phyloP scores from a whole-genome alignment of 2,113 vertebrate species.

The Platysteira castanea region DNA sequence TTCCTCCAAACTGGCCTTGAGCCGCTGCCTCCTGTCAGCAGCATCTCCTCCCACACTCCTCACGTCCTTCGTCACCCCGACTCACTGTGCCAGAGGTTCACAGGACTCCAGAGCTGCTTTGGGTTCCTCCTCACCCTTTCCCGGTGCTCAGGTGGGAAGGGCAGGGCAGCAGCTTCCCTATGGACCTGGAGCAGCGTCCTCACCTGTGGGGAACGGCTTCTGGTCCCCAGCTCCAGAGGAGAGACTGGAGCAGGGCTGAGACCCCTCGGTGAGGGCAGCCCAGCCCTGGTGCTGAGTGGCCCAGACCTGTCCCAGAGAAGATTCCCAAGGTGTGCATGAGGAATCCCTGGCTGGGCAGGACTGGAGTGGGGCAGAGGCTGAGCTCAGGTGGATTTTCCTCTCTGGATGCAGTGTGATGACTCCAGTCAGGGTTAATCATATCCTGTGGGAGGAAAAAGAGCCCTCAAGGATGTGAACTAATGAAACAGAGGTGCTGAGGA shows the following conservation, averaged over 20 bases:
- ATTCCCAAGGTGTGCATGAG: fast-evolving
- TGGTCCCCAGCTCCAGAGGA: not conserved
- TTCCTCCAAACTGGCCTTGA: not conserved
- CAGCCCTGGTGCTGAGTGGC: fast-evolving
- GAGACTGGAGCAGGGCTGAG: not conserved
- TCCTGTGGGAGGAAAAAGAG: slow-evolving; percentile 24
- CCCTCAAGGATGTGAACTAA: not conserved
- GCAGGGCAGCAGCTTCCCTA: not conserved
- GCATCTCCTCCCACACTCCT: not conserved
- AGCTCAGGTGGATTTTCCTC: not conserved
- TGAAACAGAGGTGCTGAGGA: not conserved
- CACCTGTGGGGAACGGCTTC: not conserved
- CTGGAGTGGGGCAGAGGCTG: not conserved
- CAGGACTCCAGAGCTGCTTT: not conserved
- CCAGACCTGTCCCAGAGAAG: not conserved
- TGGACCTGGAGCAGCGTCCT: not conserved
- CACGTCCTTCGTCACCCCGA: not conserved
- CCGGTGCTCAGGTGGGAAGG: not conserved
- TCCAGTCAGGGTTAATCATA: not conserved
- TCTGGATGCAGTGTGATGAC: fast-evolving
- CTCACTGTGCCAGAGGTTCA: not conserved
- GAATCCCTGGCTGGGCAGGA: not conserved
- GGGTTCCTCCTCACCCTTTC: not conserved
- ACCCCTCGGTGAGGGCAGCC: fast-evolving
- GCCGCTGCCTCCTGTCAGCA: not conserved